Percentiles rank a stretch among this genome's conserved stretches.
These are phyloP conservation scores for Vombatus ursinus DNA, from an alignment of 2,113 vertebrate genomes.

Conservation along the genomic window DNA sequence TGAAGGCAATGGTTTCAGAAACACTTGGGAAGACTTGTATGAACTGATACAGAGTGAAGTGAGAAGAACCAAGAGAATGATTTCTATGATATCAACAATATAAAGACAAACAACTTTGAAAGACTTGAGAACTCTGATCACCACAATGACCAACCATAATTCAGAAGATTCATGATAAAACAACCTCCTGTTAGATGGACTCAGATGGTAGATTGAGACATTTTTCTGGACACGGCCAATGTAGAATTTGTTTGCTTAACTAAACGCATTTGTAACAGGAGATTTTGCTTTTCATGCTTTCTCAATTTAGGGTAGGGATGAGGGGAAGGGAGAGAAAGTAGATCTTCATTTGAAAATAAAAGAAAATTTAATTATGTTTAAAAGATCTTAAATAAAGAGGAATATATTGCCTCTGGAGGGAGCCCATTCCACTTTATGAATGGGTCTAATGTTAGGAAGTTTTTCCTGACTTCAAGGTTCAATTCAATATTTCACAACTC, in stretches of 20 bases:
- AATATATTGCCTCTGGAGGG: background rate
- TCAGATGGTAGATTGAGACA: too few relatives aligned
- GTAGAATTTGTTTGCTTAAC: background rate
- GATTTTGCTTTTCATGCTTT: background rate
- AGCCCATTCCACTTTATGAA: background rate
- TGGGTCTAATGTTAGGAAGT: background rate
- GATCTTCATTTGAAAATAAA: background rate
- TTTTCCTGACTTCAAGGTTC: background rate
- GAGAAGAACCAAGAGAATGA: too few relatives aligned
- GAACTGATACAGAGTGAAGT: too few relatives aligned
- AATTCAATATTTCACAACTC: background rate
- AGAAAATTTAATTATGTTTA: background rate
- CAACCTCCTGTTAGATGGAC: too few relatives aligned
- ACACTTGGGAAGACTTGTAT: too few relatives aligned
- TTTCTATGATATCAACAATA: too few relatives aligned
- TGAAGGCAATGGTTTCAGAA: too few relatives aligned
- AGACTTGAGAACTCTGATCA: too few relatives aligned
- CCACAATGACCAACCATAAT: too few relatives aligned
- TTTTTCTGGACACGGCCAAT: too few relatives aligned
- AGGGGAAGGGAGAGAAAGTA: background rate
- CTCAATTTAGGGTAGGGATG: background rate
- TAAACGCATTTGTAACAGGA: background rate
- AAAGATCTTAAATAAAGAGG: background rate
- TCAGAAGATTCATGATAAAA: too few relatives aligned
- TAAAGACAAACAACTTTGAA: too few relatives aligned